Conservation (phyloP, 1,140 invertebrate genomes). For the Odontomachus brunneus region DNA sequence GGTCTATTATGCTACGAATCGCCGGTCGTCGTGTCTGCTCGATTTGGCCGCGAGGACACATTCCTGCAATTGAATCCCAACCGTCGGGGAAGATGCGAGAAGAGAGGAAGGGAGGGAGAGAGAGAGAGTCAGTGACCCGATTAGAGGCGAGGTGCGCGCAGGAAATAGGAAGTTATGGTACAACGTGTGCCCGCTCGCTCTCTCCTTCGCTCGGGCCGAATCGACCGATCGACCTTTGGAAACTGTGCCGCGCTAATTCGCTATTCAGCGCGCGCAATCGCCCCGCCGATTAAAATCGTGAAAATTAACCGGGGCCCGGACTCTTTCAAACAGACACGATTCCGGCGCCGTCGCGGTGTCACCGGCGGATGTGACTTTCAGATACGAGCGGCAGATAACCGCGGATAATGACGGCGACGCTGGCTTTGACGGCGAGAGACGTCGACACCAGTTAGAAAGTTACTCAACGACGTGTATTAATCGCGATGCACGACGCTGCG, state of each 20-base stretch:
- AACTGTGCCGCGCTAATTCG: conserved; percentile 3
- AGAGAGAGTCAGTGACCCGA: conserved; percentile 67
- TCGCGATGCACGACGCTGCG: background rate
- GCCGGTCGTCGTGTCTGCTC: conserved; percentile 33
- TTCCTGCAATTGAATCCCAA: conserved; percentile 60
- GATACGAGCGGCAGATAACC: background rate
- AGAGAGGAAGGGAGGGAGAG: conserved; percentile 12
- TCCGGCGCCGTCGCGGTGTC: no score
- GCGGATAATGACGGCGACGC: background rate
- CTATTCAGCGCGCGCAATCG: background rate
- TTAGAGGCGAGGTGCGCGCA: conserved; percentile 51
- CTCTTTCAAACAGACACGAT: background rate
- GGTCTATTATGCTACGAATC: conserved; percentile 9
- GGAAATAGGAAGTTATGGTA: conserved; percentile 63
- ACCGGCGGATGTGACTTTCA: background rate
- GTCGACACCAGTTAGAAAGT: background rate
- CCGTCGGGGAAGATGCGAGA: conserved; percentile 12
- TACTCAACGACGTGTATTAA: background rate
- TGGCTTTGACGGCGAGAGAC: background rate
- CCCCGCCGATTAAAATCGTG: background rate
- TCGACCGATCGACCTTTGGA: background rate
- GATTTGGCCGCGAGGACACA: conserved; percentile 62
- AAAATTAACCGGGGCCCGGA: background rate
- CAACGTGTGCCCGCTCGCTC: background rate
- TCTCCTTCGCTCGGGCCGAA: background rate